phyloP scores from a whole-genome alignment of 2,797 vertebrate genomes.

The Buphagus erythrorhynchus region DNA sequence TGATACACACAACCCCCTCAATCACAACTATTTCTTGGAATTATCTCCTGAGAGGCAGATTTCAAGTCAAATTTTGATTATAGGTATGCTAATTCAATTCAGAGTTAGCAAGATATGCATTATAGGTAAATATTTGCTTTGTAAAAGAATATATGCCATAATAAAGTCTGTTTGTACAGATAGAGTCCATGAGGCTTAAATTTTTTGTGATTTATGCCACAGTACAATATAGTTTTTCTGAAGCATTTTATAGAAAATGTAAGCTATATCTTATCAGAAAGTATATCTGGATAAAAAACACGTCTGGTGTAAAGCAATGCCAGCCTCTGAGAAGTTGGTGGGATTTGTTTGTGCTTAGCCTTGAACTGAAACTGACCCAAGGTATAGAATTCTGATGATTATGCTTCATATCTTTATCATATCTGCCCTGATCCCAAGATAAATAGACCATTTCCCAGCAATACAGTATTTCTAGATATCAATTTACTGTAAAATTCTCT shows the following conservation, averaged over 20 bases:
- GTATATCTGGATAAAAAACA: background rate
- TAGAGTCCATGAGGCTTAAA: background rate
- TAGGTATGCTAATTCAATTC: background rate
- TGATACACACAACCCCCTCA: background rate
- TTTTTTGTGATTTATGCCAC: background rate
- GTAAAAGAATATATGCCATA: background rate
- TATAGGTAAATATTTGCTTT: background rate
- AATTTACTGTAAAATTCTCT: conserved; percentile 59
- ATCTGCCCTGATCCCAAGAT: conserved; percentile 22
- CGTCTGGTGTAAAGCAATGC: background rate
- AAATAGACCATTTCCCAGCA: conserved; percentile 27
- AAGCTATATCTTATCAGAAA: background rate
- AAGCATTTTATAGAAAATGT: background rate
- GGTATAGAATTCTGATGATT: background rate
- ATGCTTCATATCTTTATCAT: conserved; percentile 50
- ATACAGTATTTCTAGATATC: background rate
- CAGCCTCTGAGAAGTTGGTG: background rate
- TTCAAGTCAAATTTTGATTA: background rate
- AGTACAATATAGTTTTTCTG: background rate
- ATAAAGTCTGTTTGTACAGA: background rate
- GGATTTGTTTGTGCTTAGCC: background rate
- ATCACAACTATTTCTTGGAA: background rate
- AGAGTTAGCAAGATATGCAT: background rate
- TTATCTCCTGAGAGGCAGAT: background rate
- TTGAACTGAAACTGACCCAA: background rate